phyloP scores from a whole-genome alignment of 1,140 invertebrate genomes.

The Tetramorium simillimum region DNA sequence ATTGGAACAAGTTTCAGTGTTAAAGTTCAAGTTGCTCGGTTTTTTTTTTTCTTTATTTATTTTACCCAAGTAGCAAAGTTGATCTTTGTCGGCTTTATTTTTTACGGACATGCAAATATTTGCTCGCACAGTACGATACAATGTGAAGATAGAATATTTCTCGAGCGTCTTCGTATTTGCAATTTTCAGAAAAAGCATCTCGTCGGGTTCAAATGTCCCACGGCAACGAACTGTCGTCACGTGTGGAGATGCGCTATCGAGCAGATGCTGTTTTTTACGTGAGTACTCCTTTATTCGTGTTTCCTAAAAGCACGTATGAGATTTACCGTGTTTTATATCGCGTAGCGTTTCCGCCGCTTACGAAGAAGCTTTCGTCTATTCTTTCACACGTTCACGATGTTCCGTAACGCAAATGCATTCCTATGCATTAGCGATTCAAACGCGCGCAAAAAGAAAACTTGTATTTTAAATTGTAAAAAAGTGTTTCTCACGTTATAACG shows the following conservation, averaged over 20 bases:
- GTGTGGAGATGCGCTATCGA: slow-evolving; percentile 98
- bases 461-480: not conserved
- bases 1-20: not conserved
- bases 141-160: not conserved
- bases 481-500: not conserved
- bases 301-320: not conserved
- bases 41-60: not conserved
- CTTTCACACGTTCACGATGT: not conserved
- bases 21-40: not conserved
- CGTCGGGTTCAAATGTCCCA: slow-evolving; percentile 97
- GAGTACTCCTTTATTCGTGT: slow-evolving; percentile 84
- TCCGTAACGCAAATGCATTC: not conserved
- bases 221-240: slow-evolving; percentile 95
- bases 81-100: not conserved
- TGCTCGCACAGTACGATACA: not conserved
- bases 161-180: slow-evolving; percentile 33
- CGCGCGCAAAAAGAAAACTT: not conserved
- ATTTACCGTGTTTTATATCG: slow-evolving; percentile 1
- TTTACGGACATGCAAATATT: not conserved
- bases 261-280: slow-evolving; percentile 99
- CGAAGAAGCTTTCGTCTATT: not conserved
- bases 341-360: not conserved
- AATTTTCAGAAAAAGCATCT: slow-evolving; percentile 97
- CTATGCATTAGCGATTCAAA: not conserved
- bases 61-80: not conserved